A percentile compares a stretch with the other conserved stretches of the same genome.
These are phyloP conservation scores for Platysternon megacephalum DNA, from an alignment of 2,113 vertebrate genomes.

Conservation along the genomic window DNA sequence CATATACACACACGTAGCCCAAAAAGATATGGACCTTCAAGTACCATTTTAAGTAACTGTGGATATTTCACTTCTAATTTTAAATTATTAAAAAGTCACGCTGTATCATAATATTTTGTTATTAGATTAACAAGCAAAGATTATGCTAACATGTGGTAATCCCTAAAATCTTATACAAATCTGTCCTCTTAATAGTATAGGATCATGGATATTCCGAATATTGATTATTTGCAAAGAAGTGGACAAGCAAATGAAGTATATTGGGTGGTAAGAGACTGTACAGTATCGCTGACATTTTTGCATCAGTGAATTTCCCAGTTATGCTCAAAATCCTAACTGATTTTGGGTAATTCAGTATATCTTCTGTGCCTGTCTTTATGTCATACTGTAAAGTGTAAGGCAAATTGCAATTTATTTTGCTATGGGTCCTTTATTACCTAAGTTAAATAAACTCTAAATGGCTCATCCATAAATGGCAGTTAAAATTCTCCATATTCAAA, in stretches of 20 bases:
- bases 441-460: constrained; percentile 56
- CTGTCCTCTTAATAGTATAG: background rate
- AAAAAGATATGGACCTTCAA: background rate
- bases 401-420: constrained; percentile 69
- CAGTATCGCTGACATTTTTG: background rate
- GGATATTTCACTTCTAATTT: background rate
- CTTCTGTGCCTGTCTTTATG: constrained; percentile 38
- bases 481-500: constrained; percentile 1
- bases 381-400: background rate
- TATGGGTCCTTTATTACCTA: constrained; percentile 67
- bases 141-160: background rate
- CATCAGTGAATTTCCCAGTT: constrained; percentile 55
- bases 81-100: background rate
- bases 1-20: background rate
- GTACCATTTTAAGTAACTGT: background rate
- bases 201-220: constrained; percentile 29
- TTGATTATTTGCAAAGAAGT: constrained; percentile 60
- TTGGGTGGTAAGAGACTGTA: constrained; percentile 15
- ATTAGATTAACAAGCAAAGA: background rate
- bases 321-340: constrained; percentile 50
- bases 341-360: constrained; percentile 36
- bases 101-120: background rate
- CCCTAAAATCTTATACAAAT: background rate
- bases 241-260: constrained; percentile 64
- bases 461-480: constrained; percentile 28